These are phyloP conservation scores for western clawed frog (Xenopus tropicalis) DNA, from an alignment of 2,113 vertebrate genomes.

Conservation along the genomic window DNA sequence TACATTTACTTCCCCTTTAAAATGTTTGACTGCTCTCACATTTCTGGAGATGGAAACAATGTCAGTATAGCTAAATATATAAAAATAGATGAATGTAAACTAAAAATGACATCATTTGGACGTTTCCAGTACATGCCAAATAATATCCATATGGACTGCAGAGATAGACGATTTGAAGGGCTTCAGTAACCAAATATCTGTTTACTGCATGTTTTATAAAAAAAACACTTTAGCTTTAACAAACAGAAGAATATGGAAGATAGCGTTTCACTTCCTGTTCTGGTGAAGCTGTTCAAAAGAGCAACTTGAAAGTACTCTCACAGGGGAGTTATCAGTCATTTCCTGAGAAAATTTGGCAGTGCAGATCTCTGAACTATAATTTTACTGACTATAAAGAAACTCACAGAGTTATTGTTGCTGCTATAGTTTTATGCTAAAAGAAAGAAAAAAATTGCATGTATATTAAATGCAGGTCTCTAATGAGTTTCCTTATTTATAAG, in stretches of 20 bases:
- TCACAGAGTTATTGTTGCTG: constrained; percentile 4
- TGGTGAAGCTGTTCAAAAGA: constrained; percentile 51
- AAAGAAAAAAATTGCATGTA: neutral
- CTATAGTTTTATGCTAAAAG: too few species aligned
- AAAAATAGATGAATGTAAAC: neutral
- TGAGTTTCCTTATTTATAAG: constrained; percentile 23
- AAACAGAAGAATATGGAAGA: constrained; percentile 1
- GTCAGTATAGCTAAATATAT: too few species aligned
- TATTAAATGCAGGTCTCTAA: constrained; percentile 25
- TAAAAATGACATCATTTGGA: neutral
- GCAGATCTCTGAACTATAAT: constrained; percentile 24
- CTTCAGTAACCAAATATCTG: constrained; percentile 5
- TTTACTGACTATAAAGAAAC: constrained; percentile 4
- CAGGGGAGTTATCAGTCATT: constrained; percentile 54
- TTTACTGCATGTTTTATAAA: neutral
- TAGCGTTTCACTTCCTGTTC: constrained; percentile 52
- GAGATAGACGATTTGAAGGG: constrained; percentile 7
- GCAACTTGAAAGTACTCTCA: constrained; percentile 48
- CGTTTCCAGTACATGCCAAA: neutral
- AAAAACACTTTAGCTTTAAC: constrained; percentile 41
- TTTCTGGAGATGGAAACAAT: too few species aligned
- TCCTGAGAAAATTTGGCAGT: constrained; percentile 63
- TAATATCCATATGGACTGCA: neutral
- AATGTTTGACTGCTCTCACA: too few species aligned
- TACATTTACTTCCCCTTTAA: too few species aligned